Evolutionary conservation across 2,888 invertebrate genomes (phyloP), one percentile per base, ranked within the genome.

Genomic region (Torymus texanus): DNA sequence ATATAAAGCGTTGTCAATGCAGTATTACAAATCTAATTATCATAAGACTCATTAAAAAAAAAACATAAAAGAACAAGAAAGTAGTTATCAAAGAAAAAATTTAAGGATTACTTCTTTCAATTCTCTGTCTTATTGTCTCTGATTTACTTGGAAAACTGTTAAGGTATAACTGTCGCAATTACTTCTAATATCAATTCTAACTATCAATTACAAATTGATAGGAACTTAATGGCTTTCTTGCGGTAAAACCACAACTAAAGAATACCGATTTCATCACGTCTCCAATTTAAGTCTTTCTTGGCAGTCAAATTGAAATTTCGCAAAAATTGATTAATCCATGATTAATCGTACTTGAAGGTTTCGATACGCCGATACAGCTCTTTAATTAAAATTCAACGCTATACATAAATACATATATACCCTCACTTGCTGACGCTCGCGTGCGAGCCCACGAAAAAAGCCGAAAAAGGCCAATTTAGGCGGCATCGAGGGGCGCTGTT

Each of bases 311-410:
- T 51, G 63, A 58, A 77, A 77, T 58, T 71, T 56, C 58, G n/a
- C 13, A 24, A 58, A 77, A 71, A 56, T 63, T 65, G 76, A 70
- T 65, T 58, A 63, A 65, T 24, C 71, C 55, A 11, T 50, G 76
- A 63, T 63, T 63, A 70, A 77, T 70, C 21, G 62, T 58, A 41
- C 16, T 29, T 18, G 29, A 10, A 13, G 10, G 13, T 41, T 8
- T 8, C 41, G 41, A 41, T 41, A 8, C 8, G 10, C 53, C 55
- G 76, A 62, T 62, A n/a, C 2, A 65, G 18, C 56, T 51, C 63
- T 56, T 58, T 65, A 77, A 77, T 77, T 77, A 77, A 77, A 71
- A 77, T 63, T 71, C 76, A 58, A 75, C 50, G 21, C 58, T 68
- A 29, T 24, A 11, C 16, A 29, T 14, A 24, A 21, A n/a, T 14